phyloP scores from a whole-genome alignment of 2,888 invertebrate species.

The Hypena proboscidalis region DNA sequence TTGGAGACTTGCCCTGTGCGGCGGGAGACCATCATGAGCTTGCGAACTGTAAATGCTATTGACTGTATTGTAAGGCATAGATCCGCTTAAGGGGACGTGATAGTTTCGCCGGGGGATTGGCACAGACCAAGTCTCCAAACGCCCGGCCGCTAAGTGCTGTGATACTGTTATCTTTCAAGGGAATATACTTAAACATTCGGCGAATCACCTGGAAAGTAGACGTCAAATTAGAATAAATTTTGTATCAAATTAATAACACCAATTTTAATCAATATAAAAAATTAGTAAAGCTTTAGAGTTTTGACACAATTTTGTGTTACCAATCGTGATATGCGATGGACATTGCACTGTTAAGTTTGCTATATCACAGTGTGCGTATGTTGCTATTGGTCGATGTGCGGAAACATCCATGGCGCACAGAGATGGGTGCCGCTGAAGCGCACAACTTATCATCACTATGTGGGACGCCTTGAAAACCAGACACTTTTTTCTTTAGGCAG shows the following conservation, averaged over 20 bases:
- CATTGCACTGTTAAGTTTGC: constrained; percentile 54
- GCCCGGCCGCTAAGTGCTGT: constrained; percentile 73
- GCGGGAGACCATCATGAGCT: constrained; percentile 48
- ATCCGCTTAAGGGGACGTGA: constrained; percentile 32
- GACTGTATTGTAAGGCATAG: neutral
- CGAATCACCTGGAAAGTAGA: constrained; percentile 85
- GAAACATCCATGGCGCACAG: constrained; percentile 63
- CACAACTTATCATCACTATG: too few relatives aligned
- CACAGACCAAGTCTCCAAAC: constrained; percentile 62
- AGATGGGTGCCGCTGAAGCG: constrained; percentile 48
- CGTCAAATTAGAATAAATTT: constrained; percentile 83
- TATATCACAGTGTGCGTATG: constrained; percentile 60
- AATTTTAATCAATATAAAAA: constrained; percentile 64
- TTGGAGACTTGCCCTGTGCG: constrained; percentile 61
- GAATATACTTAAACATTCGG: constrained; percentile 81
- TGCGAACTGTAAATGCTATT: constrained; percentile 10
- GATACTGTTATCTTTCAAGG: constrained; percentile 75
- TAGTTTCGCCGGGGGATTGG: constrained; percentile 50
- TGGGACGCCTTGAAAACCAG: too few relatives aligned
- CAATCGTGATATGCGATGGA: constrained; percentile 62
- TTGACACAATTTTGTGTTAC: constrained; percentile 77
- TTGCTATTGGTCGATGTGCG: constrained; percentile 59
- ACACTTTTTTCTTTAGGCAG: too few relatives aligned
- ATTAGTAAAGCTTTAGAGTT: constrained; percentile 57
- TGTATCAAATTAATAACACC: constrained; percentile 78